Base-by-base conservation (phyloP, 2,113 vertebrate genomes). In the Sitta europaea region DNA sequence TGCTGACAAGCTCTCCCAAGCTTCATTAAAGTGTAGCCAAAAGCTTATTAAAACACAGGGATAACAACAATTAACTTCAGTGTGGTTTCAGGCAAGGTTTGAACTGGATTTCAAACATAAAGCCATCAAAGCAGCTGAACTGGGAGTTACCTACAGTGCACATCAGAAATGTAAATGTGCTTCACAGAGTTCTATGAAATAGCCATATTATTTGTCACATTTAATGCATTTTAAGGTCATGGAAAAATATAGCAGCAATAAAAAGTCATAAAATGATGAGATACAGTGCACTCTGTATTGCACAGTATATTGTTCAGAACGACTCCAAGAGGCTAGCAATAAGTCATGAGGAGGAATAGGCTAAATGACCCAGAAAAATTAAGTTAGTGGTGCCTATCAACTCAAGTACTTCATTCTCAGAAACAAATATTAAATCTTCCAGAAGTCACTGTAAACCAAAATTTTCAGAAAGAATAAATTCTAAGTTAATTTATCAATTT, bases 291-390 rank as follows among this genome's bases (percentile, higher is more conserved):
- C 36, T 83, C 33, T 65, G 21, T 67, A 47, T 71, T 71, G 28
- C 43, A 42, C 45, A n/a, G 38, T 95, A 61, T 92, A 92, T 47
- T 62, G 50, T 70, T 83, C 61, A 72, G 36, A 92, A 59, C 12
- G n/a, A 70, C 71, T 94, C 58, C 38, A 38, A 65, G 40, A 68
- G 40, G 16, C 45, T 80, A 73, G 73, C 38, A 76, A n/a, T 78
- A 92, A 92, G 35, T 86, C 55, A 88, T 48, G 45, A 59, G 36
- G 33, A 82, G 66, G 11, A 92, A 71, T 51, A 88, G 33, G 19
- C 27, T 81, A 93, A 94, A 93, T 59, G 77, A 92, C 84, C 70
- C 74, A 88, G 79, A 79, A 94, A 93, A 79, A 73, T 72, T 85
- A 92, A 91, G 21, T 67, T 78, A 71, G 58, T 74, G 5, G 11